Conservation (phyloP, 37 sponge, comb jelly and placozoan genomes). For the Amphimedon queenslandica region DNA sequence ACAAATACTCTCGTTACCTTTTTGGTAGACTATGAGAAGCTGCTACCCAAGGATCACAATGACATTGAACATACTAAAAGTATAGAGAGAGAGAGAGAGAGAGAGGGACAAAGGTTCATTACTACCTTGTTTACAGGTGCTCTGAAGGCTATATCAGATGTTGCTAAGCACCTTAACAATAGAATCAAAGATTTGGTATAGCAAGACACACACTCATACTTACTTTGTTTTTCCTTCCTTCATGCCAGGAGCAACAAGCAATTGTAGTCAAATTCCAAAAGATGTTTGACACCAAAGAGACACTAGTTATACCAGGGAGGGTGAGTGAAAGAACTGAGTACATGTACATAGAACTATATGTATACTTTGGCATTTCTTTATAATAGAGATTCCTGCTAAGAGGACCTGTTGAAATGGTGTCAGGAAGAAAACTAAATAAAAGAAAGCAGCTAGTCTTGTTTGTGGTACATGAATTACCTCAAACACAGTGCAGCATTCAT, state of each 20-base stretch:
- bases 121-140: constrained; percentile 30
- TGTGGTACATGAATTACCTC: constrained; percentile 17
- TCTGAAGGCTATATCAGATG: constrained; percentile 52
- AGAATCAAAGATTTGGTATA: constrained; percentile 71
- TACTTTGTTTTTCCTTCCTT: neutral
- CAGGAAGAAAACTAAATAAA: constrained; percentile 11
- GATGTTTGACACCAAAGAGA: constrained; percentile 28
- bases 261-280: constrained; percentile 37
- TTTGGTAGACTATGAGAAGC: constrained; percentile 45
- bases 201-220: neutral
- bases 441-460: constrained; percentile 42
- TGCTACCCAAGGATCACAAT: constrained; percentile 40
- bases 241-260: constrained; percentile 62
- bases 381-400: constrained; percentile 55
- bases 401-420: constrained; percentile 45
- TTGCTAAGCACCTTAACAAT: constrained; percentile 67
- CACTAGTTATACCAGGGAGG: constrained; percentile 49
- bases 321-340: constrained; percentile 24
- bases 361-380: too few species aligned
- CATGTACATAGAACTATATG: too few species aligned
- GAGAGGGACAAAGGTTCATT: too few species aligned
- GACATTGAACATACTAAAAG: constrained; percentile 50
- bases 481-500: too few species aligned
- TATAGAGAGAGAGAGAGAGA: too few species aligned
- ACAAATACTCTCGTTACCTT: neutral